Evolutionary conservation across 2,797 vertebrate species (phyloP).

Genomic region (Phalloptychus januarius): DNA sequence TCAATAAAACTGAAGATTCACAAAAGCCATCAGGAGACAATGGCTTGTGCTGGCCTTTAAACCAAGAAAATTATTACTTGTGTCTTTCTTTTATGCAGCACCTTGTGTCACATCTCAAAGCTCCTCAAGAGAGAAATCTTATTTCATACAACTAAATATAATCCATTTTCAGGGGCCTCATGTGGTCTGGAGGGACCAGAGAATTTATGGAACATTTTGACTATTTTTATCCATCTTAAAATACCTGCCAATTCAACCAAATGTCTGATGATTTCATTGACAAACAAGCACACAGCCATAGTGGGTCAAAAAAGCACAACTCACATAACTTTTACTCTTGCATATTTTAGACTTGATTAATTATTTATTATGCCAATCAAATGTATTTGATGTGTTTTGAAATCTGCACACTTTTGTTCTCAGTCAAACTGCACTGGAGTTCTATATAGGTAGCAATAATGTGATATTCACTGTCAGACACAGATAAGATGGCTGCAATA

Average conservation of each 20-base stretch:
- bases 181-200: slow-evolving; percentile 30
- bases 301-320: slow-evolving; percentile 15
- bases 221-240: slow-evolving; percentile 53
- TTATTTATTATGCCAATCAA: slow-evolving; percentile 2
- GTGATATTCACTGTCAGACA: not conserved
- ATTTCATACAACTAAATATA: slow-evolving; percentile 50
- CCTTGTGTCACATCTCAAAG: slow-evolving; percentile 29
- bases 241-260: slow-evolving; percentile 33
- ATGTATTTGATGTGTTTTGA: not conserved
- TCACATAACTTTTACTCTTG: not conserved
- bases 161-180: slow-evolving; percentile 43
- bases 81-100: not conserved
- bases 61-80: not conserved
- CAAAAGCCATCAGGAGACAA: not conserved
- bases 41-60: not conserved
- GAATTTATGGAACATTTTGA: slow-evolving; percentile 37
- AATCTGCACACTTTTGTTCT: not conserved
- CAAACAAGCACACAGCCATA: slow-evolving; percentile 7
- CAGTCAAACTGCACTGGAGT: not conserved
- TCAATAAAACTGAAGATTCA: not conserved
- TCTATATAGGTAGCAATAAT: not conserved
- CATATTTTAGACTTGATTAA: not conserved
- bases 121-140: slow-evolving; percentile 37
- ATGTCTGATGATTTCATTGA: slow-evolving; percentile 33
- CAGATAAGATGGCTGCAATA: not conserved